Base-by-base conservation (phyloP, 2,888 invertebrate species). In the Saturnia japonica region DNA sequence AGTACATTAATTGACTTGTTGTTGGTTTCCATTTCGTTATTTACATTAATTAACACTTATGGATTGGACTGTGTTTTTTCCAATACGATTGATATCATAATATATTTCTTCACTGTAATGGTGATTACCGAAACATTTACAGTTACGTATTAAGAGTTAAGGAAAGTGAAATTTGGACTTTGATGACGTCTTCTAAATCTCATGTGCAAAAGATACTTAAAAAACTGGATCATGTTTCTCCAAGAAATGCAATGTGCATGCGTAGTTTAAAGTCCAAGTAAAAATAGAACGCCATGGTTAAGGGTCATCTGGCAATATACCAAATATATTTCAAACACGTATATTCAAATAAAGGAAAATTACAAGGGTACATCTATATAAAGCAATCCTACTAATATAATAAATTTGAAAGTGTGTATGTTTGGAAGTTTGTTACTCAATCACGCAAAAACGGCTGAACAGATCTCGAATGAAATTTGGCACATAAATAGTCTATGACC, bases 261-360 rank as follows among this genome's bases (percentile, higher is more conserved):
- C 60, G 34, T 22, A 25, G 69, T 73, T 22, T 67, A n/a, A 72
- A 72, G 70, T 73, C 66, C 62, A 73, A 45, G 68, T 66, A 62
- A 54, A 72, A 72, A 70, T 74, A 72, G 68, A 73, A 68, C 67
- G 40, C 47, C 71, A 57, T 67, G 57, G 62, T 70, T 72, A 75
- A 73, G 70, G 68, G 67, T 42, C 73, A 69, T 40, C 51, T 75
- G 76, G 76, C 76, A 73, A 1, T 68, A 71, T 28, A 74, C 74
- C 74, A 77, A 74, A 68, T 54, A 7, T 54, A 22, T 54, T 54
- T 54, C 22, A 54, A 54, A 54, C 11, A 54, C 54, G 54, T 54
- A 54, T 8, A 54, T 54, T 11, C 11, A 11, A n/a, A n/a, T 22
- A 54, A 22, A 11, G 54, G 54, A 54, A 54, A 54, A 54, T 9